Conservation (phyloP, 2,888 invertebrate genomes). For the Hydriomena furcata region DNA sequence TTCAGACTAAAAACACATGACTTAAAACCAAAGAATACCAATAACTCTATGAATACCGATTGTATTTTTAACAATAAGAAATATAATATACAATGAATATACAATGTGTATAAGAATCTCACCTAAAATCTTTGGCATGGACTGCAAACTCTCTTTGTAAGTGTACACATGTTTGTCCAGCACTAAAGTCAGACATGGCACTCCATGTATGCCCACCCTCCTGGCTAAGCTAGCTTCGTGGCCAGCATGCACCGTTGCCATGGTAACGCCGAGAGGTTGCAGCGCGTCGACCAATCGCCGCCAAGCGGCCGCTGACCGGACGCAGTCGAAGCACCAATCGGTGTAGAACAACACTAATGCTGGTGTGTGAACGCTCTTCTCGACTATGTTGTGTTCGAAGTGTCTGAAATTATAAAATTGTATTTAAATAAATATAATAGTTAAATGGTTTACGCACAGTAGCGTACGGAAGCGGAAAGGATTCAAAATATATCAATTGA, state of each 20-base stretch:
- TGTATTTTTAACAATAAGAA: too few relatives aligned
- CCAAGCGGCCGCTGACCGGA: constrained; percentile 94
- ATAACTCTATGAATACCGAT: too few relatives aligned
- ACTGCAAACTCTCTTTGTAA: constrained; percentile 92
- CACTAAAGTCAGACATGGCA: constrained; percentile 92
- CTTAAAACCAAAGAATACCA: too few relatives aligned
- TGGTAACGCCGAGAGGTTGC: constrained; percentile 91
- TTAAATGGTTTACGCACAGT: too few relatives aligned
- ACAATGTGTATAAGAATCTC: background rate
- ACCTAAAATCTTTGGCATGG: constrained; percentile 92
- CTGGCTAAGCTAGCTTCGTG: constrained; percentile 90
- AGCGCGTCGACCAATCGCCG: constrained; percentile 93
- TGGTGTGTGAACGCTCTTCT: constrained; percentile 92
- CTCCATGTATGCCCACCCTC: constrained; percentile 90
- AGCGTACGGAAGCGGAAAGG: too few relatives aligned
- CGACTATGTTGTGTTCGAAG: constrained; percentile 93
- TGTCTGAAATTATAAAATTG: constrained; percentile 81
- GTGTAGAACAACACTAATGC: constrained; percentile 95
- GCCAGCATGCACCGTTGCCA: constrained; percentile 92
- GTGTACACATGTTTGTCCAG: constrained; percentile 93
- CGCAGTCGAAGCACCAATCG: constrained; percentile 97
- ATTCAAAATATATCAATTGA: too few relatives aligned
- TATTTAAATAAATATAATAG: too few relatives aligned
- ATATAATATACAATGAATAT: too few relatives aligned
- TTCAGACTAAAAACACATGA: too few relatives aligned